phyloP scores from a whole-genome alignment of 2,888 invertebrate genomes.

The Parascotia fuliginaria region DNA sequence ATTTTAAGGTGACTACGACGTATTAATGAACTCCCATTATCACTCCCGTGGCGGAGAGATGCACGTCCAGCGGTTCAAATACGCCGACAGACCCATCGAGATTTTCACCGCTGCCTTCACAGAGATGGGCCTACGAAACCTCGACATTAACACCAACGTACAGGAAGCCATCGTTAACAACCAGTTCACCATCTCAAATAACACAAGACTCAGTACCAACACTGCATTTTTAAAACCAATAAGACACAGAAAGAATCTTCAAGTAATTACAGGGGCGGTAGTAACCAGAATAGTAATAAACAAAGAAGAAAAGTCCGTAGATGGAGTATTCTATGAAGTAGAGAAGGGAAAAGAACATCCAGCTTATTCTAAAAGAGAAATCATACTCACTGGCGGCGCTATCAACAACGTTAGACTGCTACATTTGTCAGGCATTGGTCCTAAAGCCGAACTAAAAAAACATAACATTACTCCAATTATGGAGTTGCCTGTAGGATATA shows the following conservation, averaged over 20 bases:
- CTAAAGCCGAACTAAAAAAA: slow-evolving; percentile 66
- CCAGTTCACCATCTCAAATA: slow-evolving; percentile 74
- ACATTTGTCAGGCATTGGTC: slow-evolving; percentile 78
- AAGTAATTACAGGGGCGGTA: slow-evolving; percentile 70
- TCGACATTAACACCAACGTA: slow-evolving; percentile 75
- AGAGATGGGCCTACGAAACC: slow-evolving; percentile 74
- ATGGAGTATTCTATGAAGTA: slow-evolving; percentile 73
- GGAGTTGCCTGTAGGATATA: slow-evolving; percentile 73
- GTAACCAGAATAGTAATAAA: slow-evolving; percentile 75
- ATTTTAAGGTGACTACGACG: slow-evolving; percentile 77
- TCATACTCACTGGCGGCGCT: slow-evolving; percentile 75
- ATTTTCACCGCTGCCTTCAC: slow-evolving; percentile 69
- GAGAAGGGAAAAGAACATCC: slow-evolving; percentile 74
- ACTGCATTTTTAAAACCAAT: slow-evolving; percentile 75
- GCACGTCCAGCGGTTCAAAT: slow-evolving; percentile 76
- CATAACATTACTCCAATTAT: slow-evolving; percentile 66
- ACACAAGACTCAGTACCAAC: slow-evolving; percentile 77
- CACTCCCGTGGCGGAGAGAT: slow-evolving; percentile 80
- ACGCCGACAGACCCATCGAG: slow-evolving; percentile 73
- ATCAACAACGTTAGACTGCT: slow-evolving; percentile 76
- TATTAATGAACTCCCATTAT: slow-evolving; percentile 75
- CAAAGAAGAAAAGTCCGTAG: slow-evolving; percentile 69
- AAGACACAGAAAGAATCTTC: slow-evolving; percentile 72
- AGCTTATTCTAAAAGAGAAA: slow-evolving; percentile 76
- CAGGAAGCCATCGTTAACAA: slow-evolving; percentile 76